These are phyloP conservation scores for Sympetrum striolatum DNA, from an alignment of 2,888 invertebrate species.

Conservation along the genomic window DNA sequence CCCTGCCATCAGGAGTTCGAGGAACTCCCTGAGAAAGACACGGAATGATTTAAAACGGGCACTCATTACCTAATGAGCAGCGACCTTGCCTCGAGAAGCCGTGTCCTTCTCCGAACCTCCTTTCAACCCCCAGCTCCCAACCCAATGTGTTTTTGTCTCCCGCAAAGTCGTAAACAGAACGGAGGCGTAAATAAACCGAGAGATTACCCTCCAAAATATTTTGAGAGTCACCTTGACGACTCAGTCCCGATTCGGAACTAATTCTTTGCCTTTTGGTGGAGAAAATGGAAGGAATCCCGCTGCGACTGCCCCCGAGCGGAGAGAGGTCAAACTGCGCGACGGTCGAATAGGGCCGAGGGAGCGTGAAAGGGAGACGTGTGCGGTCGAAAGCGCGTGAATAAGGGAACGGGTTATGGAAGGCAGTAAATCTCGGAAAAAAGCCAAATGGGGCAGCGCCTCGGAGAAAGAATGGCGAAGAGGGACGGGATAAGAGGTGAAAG, in stretches of 20 bases:
- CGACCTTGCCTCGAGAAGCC: background rate
- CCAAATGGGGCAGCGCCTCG: background rate
- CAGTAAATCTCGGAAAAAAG: background rate
- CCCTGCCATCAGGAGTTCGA: background rate
- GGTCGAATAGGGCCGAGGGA: background rate
- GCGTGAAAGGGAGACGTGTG: background rate
- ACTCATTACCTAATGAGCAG: background rate
- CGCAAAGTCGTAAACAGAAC: background rate
- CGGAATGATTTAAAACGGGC: background rate
- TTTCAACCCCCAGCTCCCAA: background rate
- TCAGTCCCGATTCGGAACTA: background rate
- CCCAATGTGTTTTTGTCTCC: background rate
- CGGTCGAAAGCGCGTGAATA: background rate
- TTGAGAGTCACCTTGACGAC: background rate
- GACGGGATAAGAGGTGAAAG: background rate
- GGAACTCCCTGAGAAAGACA: background rate
- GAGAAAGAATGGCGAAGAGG: background rate
- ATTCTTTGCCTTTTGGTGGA: background rate
- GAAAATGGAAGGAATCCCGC: background rate
- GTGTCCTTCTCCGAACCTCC: background rate
- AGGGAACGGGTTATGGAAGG: background rate
- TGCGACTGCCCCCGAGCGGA: background rate
- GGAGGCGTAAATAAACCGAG: background rate
- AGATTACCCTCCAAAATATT: background rate
- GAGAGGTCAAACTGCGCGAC: background rate